Evolutionary conservation across 2,888 invertebrate genomes (phyloP), one percentile per base, ranked within the genome.

Genomic region (Cosmorhoe ocellata): DNA sequence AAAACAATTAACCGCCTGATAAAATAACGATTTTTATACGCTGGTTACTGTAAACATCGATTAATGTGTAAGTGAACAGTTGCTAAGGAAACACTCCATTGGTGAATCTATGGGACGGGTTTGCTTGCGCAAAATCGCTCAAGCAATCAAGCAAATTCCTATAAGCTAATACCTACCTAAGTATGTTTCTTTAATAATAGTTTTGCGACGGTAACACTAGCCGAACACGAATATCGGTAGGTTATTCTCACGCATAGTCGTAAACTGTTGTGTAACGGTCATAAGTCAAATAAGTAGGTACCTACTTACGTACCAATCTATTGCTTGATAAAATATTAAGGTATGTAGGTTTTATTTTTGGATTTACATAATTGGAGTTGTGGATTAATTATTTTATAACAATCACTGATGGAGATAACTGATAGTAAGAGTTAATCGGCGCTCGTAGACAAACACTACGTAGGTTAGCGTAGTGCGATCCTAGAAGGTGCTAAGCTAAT

Each of bases 121-220:
- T 42, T 34, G 33, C 32, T 59, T 63, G 46, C 56, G 59, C 51
- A 59, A 59, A 53, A 14, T 14, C 18, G 11, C 51, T 48, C 48
- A n/a, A n/a, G 59, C 51, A 55, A 54, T 64, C 59, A 61, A 64
- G 56, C 53, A 9, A 18, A 7, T 7, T 5, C 7, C 24, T 6
- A 7, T 7, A n/a, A 60, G 64, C 57, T 36, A 63, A 64, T 69
- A 71, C n/a, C n/a, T n/a, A 68, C 71, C 67, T 66, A 68, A 74
- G n/a, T 74, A 68, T 58, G 61, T 67, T 52, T 57, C 58, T 62
- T 44, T 71, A 72, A 68, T 70, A 67, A 69, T 65, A 71, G 56
- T 63, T 66, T 66, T 36, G 22, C 27, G 34, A 46, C 45, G 51
- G 64, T 63, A 66, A 58, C 66, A 64, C 66, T 64, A 59, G 59